Base-by-base conservation (phyloP, 2,797 vertebrate species). In the Spatula clypeata region DNA sequence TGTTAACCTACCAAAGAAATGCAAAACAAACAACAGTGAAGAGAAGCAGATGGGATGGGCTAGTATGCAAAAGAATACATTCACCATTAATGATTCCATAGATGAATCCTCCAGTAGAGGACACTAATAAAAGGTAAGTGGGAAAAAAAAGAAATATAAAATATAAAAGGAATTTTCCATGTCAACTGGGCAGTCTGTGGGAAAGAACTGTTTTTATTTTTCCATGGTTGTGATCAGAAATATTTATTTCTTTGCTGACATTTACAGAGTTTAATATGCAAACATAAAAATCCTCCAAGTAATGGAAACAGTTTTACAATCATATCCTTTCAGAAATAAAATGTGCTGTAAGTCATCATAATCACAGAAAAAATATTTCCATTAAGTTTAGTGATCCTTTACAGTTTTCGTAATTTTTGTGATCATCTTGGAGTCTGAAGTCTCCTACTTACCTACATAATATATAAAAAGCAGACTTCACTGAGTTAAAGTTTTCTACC, bases 231-330 rank as follows among this genome's bases (percentile, higher is more conserved):
- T 64, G 32, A 92, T 79, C 40, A 70, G 58, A 94, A 93, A 89
- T 69, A 72, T 9, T 72, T 66, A 34, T 83, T 91, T 86, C 29
- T 88, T 88, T 70, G 26, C 58, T 76, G 60, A 47, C 62, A 86
- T 90, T 88, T 94, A 85, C n/a, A 53, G 18, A 73, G 42, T 82
- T 91, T 73, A 79, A 76, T 31, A 85, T 32, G 31, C 18, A 87
- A 92, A 80, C 9, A 82, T 32, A 87, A 95, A 91, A 60, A 62
- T 69, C 26, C 13, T 79, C 18, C 23, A 70, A 24, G 5, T 15
- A 69, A 53, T 21, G 19, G 70, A 67, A 95, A 86, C 8, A 55
- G 44, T 90, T 90, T 90, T 77, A 60, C 24, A 88, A 8, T 75
- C 42, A 42, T 42, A 79, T 38, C 7, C 6, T 29, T 47, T 47